Base-by-base conservation (phyloP, 30 jellyfish, hydroid and myxozoan genomes). In the Euphysa ruthae region DNA sequence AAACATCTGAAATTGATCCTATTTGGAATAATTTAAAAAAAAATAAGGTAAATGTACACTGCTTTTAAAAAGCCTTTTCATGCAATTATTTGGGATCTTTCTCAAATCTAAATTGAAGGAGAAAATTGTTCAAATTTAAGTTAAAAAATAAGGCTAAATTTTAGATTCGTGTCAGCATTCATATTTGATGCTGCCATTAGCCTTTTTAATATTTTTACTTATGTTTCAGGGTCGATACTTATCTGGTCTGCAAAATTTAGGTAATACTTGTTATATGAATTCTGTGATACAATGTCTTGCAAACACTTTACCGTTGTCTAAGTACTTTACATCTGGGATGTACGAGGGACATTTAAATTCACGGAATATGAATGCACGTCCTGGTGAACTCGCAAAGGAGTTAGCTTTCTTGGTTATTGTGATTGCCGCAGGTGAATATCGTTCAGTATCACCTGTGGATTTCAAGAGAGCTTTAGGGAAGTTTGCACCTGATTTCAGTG, bases 241-340 rank as follows among this genome's bases (percentile, higher is more conserved):
- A 32, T 77, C 96, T 31, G 96, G 96, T 15, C 63, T 85, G 73
- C 77, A 85, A 57, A 85, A 85, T 83, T 91, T 85, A 20, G 96
- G 96, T 43, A 85, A 85, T 82, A 77, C 96, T 27, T 85, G 96
- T 50, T 85, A 85, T 82, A 85, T 85, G 96, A 85, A 85, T 62
- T 64, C 96, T 1, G 93, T 85, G 28, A 55, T 85, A 51, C 96
- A 86, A 60, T 71, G 93, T 24, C 66, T 86, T 4, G 60, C 93
- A 29, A 70, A 58, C 61, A 78, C 96, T 12, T 43, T 35, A 61
- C 93, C 96, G 24, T 64, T 86, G 19, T 88, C 92, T 5, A 13
- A 22, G 10, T 86, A 86, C 58, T 79, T 86, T 33, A 31, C 23
- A 58, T 26, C 55, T 22, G 94, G 96, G 24, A 29, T 24, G 44